phyloP scores from a whole-genome alignment of 1,140 invertebrate genomes.

The Penaeus japonicus region DNA sequence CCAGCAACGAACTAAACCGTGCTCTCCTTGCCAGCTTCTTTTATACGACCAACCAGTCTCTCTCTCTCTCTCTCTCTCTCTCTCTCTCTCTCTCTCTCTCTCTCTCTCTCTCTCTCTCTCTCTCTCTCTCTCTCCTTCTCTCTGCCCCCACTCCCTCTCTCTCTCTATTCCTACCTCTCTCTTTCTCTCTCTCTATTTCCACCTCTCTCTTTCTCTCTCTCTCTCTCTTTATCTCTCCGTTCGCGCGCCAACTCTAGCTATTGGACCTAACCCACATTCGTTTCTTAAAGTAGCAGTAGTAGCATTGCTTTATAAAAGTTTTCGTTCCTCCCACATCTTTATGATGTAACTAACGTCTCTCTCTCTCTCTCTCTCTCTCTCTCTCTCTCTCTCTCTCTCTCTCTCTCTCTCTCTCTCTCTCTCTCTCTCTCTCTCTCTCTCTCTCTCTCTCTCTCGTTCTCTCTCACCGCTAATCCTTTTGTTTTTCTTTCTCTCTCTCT shows the following conservation, averaged over 20 bases:
- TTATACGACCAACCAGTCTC: slow-evolving; percentile 10
- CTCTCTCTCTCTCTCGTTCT: too few relatives aligned
- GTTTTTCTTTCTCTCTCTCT: too few relatives aligned
- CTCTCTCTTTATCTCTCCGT: background rate
- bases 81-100: slow-evolving; percentile 1
- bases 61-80: slow-evolving; percentile 20
- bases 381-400: too few relatives aligned
- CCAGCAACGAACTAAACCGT: slow-evolving; percentile 21
- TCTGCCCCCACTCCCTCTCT: too few relatives aligned
- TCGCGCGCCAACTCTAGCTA: slow-evolving; percentile 34
- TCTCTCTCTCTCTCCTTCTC: background rate
- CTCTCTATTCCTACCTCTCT: too few relatives aligned
- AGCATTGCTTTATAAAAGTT: background rate
- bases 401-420: too few relatives aligned
- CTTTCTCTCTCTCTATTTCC: too few relatives aligned
- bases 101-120: background rate
- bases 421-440: too few relatives aligned
- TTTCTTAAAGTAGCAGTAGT: slow-evolving; percentile 17
- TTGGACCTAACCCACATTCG: slow-evolving; percentile 45
- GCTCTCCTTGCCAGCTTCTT: background rate
- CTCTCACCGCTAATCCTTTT: too few relatives aligned
- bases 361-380: background rate
- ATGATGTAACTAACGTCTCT: background rate
- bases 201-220: too few relatives aligned
- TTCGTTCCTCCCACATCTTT: background rate